Base-by-base conservation (phyloP, 2,113 vertebrate genomes). In the Protomyctophum bolini region DNA sequence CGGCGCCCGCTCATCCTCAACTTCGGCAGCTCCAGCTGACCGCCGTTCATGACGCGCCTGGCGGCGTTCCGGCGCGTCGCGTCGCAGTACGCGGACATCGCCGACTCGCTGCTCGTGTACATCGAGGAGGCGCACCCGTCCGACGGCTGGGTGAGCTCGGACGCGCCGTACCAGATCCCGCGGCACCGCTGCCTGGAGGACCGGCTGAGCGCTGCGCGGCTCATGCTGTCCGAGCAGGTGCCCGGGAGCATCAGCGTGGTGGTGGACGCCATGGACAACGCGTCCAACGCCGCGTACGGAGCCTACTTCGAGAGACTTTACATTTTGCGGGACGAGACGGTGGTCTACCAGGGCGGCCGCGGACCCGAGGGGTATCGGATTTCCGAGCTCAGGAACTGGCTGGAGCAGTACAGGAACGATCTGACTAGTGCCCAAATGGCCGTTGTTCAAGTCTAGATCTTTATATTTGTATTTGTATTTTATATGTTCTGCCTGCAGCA, bases 1-100 rank as follows among this genome's bases (percentile, higher is more conserved):
- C 87, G 87, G 78, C 91, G 98, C 87, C 98, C 97, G 29, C 95
- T 99, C 79, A 93, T 99, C 75, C 94, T 99, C 46, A 99, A 98
- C 91, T 99, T 99, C 83, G 97, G 98, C 77, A 99, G 98, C 94
- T 98, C 97, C 94, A 98, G 97, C 94, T 99, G 98, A 99, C 98
- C 98, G 48, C 98, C 98, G 21, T 99, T 99, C 91, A 99, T 98
- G 97, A 97, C 95, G 91, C 98, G 98, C 59, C 94, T 99, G 92
- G 88, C 95, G 79, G 95, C 98, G 80, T 98, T 98, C 89, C 94
- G 93, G 88, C 95, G 96, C 89, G 93, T 99, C 84, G 96, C 94
- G 66, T 86, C 93, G 83, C 95, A 95, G 89, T 98, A 97, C 93
- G 92, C 94, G 76, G 95, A 95, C 91, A 93, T 98, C 80, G 98